Evolutionary conservation across 2,113 vertebrate species (phyloP), one percentile per base, ranked within the genome.

Genomic region (Trogon melanurus): DNA sequence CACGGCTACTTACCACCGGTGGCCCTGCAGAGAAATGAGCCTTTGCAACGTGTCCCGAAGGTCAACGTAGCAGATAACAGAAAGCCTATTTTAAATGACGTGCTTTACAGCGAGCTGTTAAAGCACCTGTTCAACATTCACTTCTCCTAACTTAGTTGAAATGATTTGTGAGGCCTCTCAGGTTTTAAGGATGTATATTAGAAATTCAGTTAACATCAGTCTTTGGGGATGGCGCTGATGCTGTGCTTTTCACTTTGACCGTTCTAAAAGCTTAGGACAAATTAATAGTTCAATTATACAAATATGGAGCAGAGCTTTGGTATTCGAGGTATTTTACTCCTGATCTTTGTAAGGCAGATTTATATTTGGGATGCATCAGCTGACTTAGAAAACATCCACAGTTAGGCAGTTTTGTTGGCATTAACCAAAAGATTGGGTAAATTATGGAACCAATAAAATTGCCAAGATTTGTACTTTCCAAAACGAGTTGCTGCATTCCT

Each of bases 391-490:
- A 97, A 64, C 41, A 71, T 32, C 58, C 83, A 80, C 83, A 96
- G 44, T 71, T 73, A 75, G 73, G 85, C 54, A 87, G 72, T 75
- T 97, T 95, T 29, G 67, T 60, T 97, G 87, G 93, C 96, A 97
- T 95, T 97, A 97, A 97, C 91, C 94, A 97, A 97, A 98, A 96
- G 87, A 95, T 45, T 64, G 56, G 53, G 62, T 97, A 97, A 97
- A 97, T 97, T 97, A 98, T 92, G 74, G 97, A 96, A 97, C 89
- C 73, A 95, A 95, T 97, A 97, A 97, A 97, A 97, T 94, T 95
- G 94, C 83, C 76, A 76, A 48, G 84, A 93, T 97, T 95, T 95
- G 92, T 79, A 84, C 88, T 97, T 97, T 97, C 95, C 90, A 96
- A 95, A 97, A 96, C 88, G 95, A 96, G 96, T 96, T 97, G 93